These are phyloP conservation scores for Spheniscus humboldti DNA, from an alignment of 2,797 vertebrate species.

Conservation along the genomic window DNA sequence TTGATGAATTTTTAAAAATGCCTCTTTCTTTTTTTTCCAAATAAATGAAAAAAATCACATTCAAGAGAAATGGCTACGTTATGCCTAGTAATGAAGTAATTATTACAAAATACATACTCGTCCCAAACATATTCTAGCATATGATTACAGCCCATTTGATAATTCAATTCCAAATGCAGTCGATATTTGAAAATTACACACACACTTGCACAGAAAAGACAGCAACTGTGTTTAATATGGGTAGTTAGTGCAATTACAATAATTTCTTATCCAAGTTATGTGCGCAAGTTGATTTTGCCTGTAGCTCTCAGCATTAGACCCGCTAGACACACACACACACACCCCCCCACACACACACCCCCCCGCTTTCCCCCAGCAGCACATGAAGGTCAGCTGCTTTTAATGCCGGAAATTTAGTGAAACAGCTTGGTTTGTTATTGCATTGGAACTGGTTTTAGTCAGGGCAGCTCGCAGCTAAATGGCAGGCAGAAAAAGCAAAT, in stretches of 20 bases:
- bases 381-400: conserved; percentile 35
- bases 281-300: accelerated
- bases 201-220: not conserved
- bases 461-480: not conserved
- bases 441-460: not conserved
- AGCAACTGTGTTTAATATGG: not conserved
- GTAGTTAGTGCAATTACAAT: not conserved
- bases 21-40: not conserved
- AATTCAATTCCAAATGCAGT: not conserved
- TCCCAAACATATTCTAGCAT: not conserved
- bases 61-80: not conserved
- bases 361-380: not conserved
- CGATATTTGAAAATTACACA: not conserved
- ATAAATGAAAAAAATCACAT: not conserved
- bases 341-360: too few species aligned
- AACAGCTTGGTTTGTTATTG: conserved; percentile 33
- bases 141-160: not conserved
- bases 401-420: not conserved
- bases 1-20: not conserved
- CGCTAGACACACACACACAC: too few species aligned
- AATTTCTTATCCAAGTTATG: not conserved
- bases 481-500: conserved; percentile 29
- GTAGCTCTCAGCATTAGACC: not conserved
- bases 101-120: not conserved
- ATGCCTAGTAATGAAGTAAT: not conserved